Base-by-base conservation (phyloP, 2,888 invertebrate genomes). In the Pardosa pseudoannulata region DNA sequence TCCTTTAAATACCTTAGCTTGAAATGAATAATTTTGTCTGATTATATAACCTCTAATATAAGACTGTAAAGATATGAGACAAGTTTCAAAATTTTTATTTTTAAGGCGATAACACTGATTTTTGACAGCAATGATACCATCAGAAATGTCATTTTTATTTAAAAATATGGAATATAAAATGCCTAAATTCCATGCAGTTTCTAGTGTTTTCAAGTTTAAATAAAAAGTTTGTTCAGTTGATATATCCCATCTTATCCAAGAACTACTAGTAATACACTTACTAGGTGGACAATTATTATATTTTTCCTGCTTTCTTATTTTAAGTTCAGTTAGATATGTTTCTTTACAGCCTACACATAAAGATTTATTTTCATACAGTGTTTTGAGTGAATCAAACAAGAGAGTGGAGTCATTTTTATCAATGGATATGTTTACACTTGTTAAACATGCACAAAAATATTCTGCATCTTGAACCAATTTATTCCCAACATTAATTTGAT, bases 81-180 rank as follows among this genome's bases (percentile, higher is more conserved):
- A 7, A 67, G 19, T 2, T 29, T 31, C 31, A 7, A 29, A 29
- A 65, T 11, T 1, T 31, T 32, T 16, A 16, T n/a, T 32, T n/a
- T 32, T 67, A 16, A n/a, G n/a, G 16, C 32, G 29, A 0, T 28
- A 2, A 19, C 65, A 65, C 16, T 29, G 16, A 65, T 65, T 65
- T 29, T 65, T 3, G 6, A 32, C 67, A 19, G 11, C 7, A 7
- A 2, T 5, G 0, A 67, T 31, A 1, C n/a, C 16, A 29, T 29
- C 1, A 16, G 29, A n/a, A 65, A 65, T 71, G 87, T 87, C 67
- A 91, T 90, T 23, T 89, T 89, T 65, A 89, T 89, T 11, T 16
- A 65, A n/a, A 65, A 19, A 65, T 5, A 65, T 1, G 29, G 31
- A 65, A 5, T 1, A 1, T 3, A 29, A 31, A 29, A 7, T 31